phyloP scores from a whole-genome alignment of 1,140 invertebrate genomes.

The Drosophila simulans region DNA sequence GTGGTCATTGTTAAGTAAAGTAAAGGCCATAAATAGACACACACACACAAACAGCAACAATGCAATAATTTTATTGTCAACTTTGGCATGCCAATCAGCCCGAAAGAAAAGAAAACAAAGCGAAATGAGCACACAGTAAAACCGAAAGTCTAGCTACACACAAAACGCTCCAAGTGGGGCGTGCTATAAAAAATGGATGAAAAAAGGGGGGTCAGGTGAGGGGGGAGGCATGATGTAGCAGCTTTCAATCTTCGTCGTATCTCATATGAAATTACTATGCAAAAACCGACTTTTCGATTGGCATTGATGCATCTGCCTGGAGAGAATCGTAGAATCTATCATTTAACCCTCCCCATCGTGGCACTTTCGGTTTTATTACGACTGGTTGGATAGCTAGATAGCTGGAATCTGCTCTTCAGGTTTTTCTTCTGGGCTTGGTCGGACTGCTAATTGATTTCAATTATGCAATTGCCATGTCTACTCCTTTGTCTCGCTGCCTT shows the following conservation, averaged over 20 bases:
- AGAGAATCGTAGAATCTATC: slow-evolving; percentile 24
- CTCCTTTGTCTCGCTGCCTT: slow-evolving; percentile 14
- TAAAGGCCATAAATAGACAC: slow-evolving; percentile 77
- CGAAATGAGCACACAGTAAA: slow-evolving; percentile 25
- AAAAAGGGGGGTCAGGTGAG: not conserved
- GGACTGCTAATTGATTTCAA: slow-evolving; percentile 75
- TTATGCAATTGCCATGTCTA: slow-evolving; percentile 71
- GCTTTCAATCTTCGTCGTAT: slow-evolving; percentile 42
- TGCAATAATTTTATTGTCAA: slow-evolving; percentile 79
- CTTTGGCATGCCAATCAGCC: slow-evolving; percentile 58
- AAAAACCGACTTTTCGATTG: slow-evolving; percentile 39
- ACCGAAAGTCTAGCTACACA: slow-evolving; percentile 45
- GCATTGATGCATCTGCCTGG: slow-evolving; percentile 53
- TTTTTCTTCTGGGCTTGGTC: slow-evolving; percentile 29
- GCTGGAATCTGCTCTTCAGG: slow-evolving; percentile 1
- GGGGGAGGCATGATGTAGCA: slow-evolving; percentile 27
- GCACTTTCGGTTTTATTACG: slow-evolving; percentile 68
- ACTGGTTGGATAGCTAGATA: not conserved
- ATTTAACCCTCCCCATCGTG: slow-evolving; percentile 50
- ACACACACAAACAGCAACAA: slow-evolving; percentile 38
- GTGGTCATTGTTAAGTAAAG: slow-evolving; percentile 76
- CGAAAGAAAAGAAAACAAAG: slow-evolving; percentile 20
- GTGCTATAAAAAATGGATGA: slow-evolving; percentile 16
- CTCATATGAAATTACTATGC: slow-evolving; percentile 37
- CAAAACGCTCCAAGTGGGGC: slow-evolving; percentile 27